phyloP scores from a whole-genome alignment of 2,797 vertebrate genomes.

The Anabas testudineus region DNA sequence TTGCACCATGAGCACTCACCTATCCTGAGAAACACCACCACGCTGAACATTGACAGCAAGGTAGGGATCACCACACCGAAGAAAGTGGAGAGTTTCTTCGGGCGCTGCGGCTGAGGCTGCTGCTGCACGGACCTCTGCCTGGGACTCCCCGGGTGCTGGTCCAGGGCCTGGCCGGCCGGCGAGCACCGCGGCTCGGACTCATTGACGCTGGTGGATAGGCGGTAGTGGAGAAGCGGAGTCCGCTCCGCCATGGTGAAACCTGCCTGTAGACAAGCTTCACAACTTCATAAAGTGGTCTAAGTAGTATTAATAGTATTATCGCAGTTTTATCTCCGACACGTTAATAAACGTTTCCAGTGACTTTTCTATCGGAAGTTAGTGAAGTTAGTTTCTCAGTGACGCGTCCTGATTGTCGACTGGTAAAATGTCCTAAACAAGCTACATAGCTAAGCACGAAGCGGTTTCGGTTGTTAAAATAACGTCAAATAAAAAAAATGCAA shows the following conservation, averaged over 20 bases:
- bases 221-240: conserved; percentile 90
- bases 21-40: conserved; percentile 91
- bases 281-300: conserved; percentile 9
- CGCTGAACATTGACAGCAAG: conserved; percentile 94
- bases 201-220: conserved; percentile 84
- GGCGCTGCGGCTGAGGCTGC: conserved; percentile 55
- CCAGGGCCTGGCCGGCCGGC: conserved; percentile 49
- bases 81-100: conserved; percentile 89
- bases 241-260: conserved; percentile 82
- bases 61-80: conserved; percentile 93
- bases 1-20: conserved; percentile 80
- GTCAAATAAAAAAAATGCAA: not conserved
- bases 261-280: conserved; percentile 1
- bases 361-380: not conserved
- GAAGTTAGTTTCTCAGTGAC: not conserved
- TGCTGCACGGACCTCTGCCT: conserved; percentile 31
- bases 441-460: conserved; percentile 22
- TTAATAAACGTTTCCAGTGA: not conserved
- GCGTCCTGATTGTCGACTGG: not conserved
- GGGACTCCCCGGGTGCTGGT: conserved; percentile 47
- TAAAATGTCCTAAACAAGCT: conserved; percentile 9
- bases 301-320: too few relatives aligned
- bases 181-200: conserved; percentile 70
- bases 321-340: not conserved
- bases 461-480: not conserved